Evolutionary conservation across 2,888 invertebrate species (phyloP), one percentile per base, ranked within the genome.

Genomic region (Noctua janthe): DNA sequence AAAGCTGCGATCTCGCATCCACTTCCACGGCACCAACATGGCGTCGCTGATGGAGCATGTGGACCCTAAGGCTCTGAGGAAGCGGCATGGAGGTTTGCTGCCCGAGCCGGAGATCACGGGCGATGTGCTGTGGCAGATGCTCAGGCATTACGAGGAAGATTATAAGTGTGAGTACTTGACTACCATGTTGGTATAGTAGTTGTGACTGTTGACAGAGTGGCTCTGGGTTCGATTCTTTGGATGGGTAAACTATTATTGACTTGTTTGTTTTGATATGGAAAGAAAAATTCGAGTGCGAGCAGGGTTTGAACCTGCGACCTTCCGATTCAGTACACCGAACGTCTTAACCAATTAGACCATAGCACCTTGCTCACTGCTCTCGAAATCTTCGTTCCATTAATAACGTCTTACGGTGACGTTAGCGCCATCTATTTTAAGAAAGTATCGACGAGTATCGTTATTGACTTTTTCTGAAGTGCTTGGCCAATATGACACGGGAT

Each of bases 1-100:
- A 92, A 99, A 99, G 95, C 95, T 99, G 39, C 97, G 98, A 74
- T 98, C 98, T 82, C 97, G 99, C 96, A 97, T 99, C 78, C 97
- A 97, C 91, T 98, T 99, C 94, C 98, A 99, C 91, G 98, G 98
- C 2, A 97, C 97, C 23, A 97, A 98, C 91, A 97, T 95, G 90
- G 97, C 97, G 79, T 97, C 98, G 0, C 91, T 99, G 74, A 94
- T 97, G 81, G 93, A 97, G 62, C 97, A 97, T 83, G 94, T 98
- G 8, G 97, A 98, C 67, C 94, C 96, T 0, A 96, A 97, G 62
- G 97, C 97, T 23, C 91, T 98, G 87, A 98, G 98, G 29, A 95
- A 95, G 51, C 95, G 97, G 80, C 98, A 98, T 85, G 98, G 98
- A 0, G 99, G 99, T 1, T 95, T 95, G 2, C 94, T 98, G 67